Evolutionary conservation across 2,888 invertebrate species (phyloP).

Genomic region (Ypsolopha sequella): DNA sequence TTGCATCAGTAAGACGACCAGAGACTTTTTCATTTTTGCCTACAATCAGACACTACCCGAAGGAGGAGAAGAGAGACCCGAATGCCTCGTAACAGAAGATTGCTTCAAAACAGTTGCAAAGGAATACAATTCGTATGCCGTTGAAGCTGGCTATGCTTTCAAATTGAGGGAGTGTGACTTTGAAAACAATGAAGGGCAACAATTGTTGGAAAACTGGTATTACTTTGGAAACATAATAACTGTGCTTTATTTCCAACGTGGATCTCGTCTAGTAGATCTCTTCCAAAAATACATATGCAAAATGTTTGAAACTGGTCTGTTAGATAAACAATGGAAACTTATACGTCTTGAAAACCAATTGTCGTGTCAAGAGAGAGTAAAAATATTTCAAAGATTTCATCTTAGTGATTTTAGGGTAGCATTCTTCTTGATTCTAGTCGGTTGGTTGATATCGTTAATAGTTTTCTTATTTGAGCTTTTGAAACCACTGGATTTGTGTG

Average conservation of each 20-base stretch:
- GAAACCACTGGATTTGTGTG: neutral
- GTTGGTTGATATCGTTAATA: constrained; percentile 22
- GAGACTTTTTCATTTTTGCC: constrained; percentile 24
- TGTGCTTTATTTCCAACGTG: neutral
- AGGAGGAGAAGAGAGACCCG: constrained; percentile 5
- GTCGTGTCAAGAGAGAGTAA: constrained; percentile 7
- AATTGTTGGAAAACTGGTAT: neutral
- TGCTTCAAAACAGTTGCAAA: neutral
- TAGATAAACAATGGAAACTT: constrained; percentile 19
- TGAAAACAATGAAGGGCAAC: neutral
- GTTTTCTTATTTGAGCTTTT: constrained; percentile 25
- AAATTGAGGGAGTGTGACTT: neutral
- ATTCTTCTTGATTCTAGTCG: constrained; percentile 23
- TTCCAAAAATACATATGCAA: constrained; percentile 24
- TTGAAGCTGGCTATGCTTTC: neutral
- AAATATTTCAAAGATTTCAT: constrained; percentile 15
- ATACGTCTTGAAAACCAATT: constrained; percentile 7
- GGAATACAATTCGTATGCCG: neutral
- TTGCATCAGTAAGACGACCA: constrained; percentile 26
- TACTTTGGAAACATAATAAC: neutral
- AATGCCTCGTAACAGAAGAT: neutral
- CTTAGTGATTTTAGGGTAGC: constrained; percentile 27
- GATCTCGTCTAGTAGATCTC: constrained; percentile 9
- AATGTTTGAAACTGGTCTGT: constrained; percentile 33
- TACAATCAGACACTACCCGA: constrained; percentile 27